These are phyloP conservation scores for Merluccius polli DNA, from an alignment of 2,797 vertebrate genomes.

Conservation along the genomic window DNA sequence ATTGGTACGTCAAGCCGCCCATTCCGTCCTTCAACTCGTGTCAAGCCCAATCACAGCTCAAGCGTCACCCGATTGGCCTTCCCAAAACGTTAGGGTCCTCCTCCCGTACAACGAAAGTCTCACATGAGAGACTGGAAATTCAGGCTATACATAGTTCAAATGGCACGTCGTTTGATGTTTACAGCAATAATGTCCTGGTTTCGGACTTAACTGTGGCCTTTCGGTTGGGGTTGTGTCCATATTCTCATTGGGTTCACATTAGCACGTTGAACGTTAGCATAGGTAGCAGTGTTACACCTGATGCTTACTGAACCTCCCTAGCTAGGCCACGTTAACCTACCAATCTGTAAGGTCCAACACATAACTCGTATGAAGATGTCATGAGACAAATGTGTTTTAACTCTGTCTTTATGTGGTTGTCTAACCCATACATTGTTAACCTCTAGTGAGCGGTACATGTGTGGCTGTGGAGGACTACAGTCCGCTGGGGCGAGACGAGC, in stretches of 20 bases:
- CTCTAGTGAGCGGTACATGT: constrained; percentile 79
- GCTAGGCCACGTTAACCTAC: background rate
- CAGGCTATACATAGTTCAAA: background rate
- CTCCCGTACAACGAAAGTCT: background rate
- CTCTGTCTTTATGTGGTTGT: background rate
- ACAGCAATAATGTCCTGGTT: too few relatives aligned
- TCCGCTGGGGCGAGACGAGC: constrained; percentile 77
- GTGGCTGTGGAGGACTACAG: constrained; percentile 74
- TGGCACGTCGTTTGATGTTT: too few relatives aligned
- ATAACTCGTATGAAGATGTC: background rate
- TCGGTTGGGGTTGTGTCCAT: too few relatives aligned
- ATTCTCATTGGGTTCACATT: too few relatives aligned
- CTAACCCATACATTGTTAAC: constrained; percentile 41
- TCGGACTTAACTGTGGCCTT: too few relatives aligned
- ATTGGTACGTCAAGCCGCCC: background rate
- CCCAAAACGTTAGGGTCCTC: background rate
- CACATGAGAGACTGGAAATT: background rate
- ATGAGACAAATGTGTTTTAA: background rate
- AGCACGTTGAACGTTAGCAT: too few relatives aligned
- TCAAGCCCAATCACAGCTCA: background rate
- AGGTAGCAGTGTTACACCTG: background rate
- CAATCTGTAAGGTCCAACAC: background rate
- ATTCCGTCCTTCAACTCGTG: background rate
- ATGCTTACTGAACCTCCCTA: background rate
- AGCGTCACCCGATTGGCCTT: background rate